Conservation (phyloP, 2,113 vertebrate genomes). For the Baryphthengus martii region DNA sequence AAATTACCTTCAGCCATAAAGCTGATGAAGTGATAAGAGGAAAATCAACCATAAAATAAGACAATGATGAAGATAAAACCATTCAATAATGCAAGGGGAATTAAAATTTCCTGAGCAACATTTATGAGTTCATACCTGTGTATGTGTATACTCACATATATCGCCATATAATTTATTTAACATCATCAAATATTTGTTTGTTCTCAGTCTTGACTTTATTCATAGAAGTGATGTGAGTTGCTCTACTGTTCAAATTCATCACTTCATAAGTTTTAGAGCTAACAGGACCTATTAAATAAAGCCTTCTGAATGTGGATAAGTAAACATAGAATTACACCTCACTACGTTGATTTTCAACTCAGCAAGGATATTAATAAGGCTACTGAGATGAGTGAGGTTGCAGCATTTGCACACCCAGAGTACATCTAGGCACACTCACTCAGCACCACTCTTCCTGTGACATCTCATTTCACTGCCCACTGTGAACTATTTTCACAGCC, state of each 20-base stretch:
- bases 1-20: background rate
- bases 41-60: background rate
- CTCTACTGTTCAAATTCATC: background rate
- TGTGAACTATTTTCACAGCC: background rate
- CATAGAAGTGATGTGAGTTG: background rate
- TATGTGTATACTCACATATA: background rate
- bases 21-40: background rate
- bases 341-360: background rate
- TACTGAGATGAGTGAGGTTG: accelerated
- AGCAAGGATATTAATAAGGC: background rate
- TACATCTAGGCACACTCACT: background rate
- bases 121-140: background rate
- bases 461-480: accelerated
- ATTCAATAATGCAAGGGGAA: background rate
- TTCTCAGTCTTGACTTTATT: background rate
- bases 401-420: background rate
- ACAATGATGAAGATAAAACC: background rate
- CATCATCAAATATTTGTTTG: background rate
- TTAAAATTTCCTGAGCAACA: background rate
- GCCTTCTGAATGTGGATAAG: background rate
- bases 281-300: background rate
- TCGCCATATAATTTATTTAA: background rate
- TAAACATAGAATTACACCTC: background rate
- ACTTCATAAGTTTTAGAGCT: background rate
- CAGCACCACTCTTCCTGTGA: background rate